Evolutionary conservation across 1,140 invertebrate genomes (phyloP).

Genomic region (Eumaeus atala): DNA sequence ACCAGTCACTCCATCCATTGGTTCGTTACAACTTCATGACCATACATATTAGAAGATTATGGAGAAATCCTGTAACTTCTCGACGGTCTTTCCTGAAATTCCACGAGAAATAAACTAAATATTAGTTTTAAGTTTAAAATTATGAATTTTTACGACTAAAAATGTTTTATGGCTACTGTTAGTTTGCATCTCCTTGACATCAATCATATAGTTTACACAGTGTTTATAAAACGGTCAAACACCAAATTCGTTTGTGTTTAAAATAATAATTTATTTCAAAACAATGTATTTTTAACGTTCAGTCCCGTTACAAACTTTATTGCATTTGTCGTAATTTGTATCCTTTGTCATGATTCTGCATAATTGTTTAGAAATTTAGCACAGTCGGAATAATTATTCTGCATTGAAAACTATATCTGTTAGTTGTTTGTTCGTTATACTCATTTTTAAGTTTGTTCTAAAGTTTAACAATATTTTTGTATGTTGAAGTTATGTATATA

Average conservation of each 20-base stretch:
- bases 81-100: too few relatives aligned
- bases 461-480: too few relatives aligned
- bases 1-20: not conserved
- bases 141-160: constrained; percentile 5
- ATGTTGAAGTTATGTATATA: too few relatives aligned
- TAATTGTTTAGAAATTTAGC: too few relatives aligned
- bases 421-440: too few relatives aligned
- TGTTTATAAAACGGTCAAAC: constrained; percentile 4
- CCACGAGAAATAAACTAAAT: not conserved
- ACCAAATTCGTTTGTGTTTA: constrained; percentile 1
- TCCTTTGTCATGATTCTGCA: too few relatives aligned
- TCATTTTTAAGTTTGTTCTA: too few relatives aligned
- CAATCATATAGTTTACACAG: constrained; percentile 1
- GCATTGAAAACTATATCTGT: too few relatives aligned
- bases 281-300: constrained; percentile 1
- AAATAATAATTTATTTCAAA: not conserved
- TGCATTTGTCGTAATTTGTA: not conserved
- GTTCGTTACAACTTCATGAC: not conserved
- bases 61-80: not conserved
- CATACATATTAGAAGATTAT: too few relatives aligned
- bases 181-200: constrained; percentile 1
- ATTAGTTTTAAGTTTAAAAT: not conserved
- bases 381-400: too few relatives aligned
- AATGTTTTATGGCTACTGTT: not conserved
- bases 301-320: not conserved